Conservation (phyloP, 2,113 vertebrate species). For the Catharus fuscescens region DNA sequence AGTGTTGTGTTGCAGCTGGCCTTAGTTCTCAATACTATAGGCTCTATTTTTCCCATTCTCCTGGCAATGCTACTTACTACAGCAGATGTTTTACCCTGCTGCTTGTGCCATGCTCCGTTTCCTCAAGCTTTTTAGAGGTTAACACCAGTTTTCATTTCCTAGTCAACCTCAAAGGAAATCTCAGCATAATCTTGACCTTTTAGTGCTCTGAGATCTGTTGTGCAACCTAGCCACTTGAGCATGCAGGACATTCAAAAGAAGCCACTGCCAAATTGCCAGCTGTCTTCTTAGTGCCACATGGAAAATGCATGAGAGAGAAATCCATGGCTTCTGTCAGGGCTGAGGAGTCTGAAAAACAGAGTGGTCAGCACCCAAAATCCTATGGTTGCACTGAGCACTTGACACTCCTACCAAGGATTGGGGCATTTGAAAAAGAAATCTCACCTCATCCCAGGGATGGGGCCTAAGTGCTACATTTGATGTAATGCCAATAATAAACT, state of each 20-base stretch:
- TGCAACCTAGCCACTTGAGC: background rate
- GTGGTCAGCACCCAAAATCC: background rate
- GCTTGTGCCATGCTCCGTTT: background rate
- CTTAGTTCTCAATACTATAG: background rate
- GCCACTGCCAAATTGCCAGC: background rate
- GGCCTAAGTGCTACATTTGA: background rate
- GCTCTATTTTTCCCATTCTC: background rate
- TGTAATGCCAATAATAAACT: background rate
- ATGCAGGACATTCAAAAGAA: background rate
- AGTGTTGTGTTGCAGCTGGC: rapidly evolving
- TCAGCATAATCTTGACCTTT: background rate
- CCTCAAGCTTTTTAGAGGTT: background rate
- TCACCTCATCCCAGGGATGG: background rate
- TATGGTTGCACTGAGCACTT: background rate
- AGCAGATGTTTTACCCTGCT: background rate
- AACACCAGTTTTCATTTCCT: background rate
- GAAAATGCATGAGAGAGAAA: background rate
- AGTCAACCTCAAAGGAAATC: background rate
- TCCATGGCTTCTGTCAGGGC: background rate
- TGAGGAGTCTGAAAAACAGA: background rate
- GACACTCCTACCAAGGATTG: background rate
- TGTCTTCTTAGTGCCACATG: background rate
- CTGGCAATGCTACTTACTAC: background rate
- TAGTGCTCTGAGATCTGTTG: background rate
- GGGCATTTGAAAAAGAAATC: background rate